Evolutionary conservation across 1,140 invertebrate genomes (phyloP).

Genomic region (Apis florea): DNA sequence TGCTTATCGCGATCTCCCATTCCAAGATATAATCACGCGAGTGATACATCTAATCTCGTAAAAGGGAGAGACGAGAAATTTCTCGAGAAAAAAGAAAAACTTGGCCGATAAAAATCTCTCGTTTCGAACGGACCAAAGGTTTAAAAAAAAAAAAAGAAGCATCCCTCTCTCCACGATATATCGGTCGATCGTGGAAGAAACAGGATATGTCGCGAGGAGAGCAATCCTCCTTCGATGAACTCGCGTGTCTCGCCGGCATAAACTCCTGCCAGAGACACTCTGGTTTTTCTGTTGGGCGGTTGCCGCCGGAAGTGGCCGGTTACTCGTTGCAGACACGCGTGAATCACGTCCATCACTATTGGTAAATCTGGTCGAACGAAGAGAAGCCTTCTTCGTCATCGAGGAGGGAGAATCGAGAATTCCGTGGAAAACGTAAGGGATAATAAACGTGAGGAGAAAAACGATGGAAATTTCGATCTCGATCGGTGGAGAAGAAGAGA

Average conservation of each 20-base stretch:
- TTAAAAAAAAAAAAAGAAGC: too few relatives aligned
- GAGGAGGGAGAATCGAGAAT: too few relatives aligned
- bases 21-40: too few relatives aligned
- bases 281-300: slow-evolving; percentile 41
- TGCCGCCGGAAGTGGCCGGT: slow-evolving; percentile 51
- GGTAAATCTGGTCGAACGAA: too few relatives aligned
- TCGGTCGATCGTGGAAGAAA: slow-evolving; percentile 1
- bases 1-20: too few relatives aligned
- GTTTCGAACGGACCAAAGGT: too few relatives aligned
- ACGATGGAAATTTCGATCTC: not conserved
- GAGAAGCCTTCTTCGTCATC: too few relatives aligned
- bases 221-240: not conserved
- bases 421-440: too few relatives aligned
- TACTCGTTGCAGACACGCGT: slow-evolving; percentile 15
- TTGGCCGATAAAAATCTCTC: too few relatives aligned
- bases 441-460: not conserved
- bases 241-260: slow-evolving; percentile 29
- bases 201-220: slow-evolving; percentile 6
- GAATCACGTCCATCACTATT: not conserved
- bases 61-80: too few relatives aligned
- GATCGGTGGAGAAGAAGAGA: not conserved
- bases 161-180: not conserved
- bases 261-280: not conserved
- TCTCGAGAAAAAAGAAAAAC: too few relatives aligned
- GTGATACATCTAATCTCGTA: too few relatives aligned